Evolutionary conservation across 1,140 invertebrate genomes (phyloP).

Genomic region (Leucophenga varia): DNA sequence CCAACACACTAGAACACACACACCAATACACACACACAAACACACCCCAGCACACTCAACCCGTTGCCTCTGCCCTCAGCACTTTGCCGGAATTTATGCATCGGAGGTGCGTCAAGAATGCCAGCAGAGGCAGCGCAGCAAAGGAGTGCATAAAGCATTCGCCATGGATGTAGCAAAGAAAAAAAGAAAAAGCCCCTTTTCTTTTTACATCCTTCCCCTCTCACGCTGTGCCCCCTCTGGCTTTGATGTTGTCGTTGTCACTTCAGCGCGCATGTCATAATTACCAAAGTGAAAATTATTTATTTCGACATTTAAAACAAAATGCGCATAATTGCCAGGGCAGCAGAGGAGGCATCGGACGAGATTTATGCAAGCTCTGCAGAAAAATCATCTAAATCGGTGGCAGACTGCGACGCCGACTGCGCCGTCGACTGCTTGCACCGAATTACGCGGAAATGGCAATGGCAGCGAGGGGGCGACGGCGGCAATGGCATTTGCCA

Average conservation of each 20-base stretch:
- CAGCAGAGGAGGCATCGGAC: neutral
- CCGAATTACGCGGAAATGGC: conserved; percentile 40
- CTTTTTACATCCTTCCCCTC: too few relatives aligned
- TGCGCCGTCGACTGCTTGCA: conserved; percentile 27
- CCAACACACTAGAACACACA: too few relatives aligned
- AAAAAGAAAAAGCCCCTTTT: too few relatives aligned
- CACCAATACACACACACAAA: too few relatives aligned
- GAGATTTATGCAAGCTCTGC: conserved; percentile 42
- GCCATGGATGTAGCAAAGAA: too few relatives aligned
- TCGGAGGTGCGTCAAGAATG: too few relatives aligned
- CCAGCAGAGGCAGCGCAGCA: too few relatives aligned
- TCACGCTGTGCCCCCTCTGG: conserved; percentile 5
- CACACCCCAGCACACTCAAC: too few relatives aligned
- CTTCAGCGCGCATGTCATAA: conserved; percentile 47
- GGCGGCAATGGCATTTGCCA: conserved; percentile 34
- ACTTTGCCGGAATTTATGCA: conserved; percentile 21
- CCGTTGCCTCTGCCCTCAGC: conserved; percentile 10
- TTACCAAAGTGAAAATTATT: conserved; percentile 53
- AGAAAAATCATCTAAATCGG: conserved; percentile 46
- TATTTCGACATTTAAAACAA: conserved; percentile 52
- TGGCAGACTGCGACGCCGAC: conserved; percentile 10
- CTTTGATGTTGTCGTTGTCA: conserved; percentile 53
- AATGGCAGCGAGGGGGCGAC: too few relatives aligned
- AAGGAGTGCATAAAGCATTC: too few relatives aligned
- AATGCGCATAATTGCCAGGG: conserved; percentile 44